These are phyloP conservation scores for Epinotia nisella DNA, from an alignment of 2,888 invertebrate genomes.

Conservation along the genomic window DNA sequence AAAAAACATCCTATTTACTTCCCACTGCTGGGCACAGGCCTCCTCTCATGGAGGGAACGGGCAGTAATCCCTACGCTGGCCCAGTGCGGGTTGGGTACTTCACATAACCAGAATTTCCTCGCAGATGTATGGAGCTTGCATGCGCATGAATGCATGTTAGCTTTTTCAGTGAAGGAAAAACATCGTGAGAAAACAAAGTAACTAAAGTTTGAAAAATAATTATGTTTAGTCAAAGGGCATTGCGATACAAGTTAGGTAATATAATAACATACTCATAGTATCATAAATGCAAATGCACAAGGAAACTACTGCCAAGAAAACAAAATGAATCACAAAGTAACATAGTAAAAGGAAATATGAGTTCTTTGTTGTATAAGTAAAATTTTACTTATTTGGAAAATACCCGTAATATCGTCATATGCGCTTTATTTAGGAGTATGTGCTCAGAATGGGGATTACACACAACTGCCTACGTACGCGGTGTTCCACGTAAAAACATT, in stretches of 20 bases:
- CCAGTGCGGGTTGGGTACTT: too few species aligned
- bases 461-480: background rate
- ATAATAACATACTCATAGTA: background rate
- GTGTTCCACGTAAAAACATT: too few species aligned
- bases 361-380: constrained; percentile 15
- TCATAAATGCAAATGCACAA: constrained; percentile 13
- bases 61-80: too few species aligned
- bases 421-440: background rate
- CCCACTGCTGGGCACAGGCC: too few species aligned
- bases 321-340: constrained; percentile 33
- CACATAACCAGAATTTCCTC: too few species aligned
- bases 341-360: background rate
- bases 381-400: constrained; percentile 1
- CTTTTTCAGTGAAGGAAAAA: too few species aligned
- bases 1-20: too few species aligned
- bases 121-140: too few species aligned
- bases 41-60: too few species aligned
- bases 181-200: too few species aligned
- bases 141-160: too few species aligned
- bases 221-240: background rate
- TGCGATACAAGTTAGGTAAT: background rate
- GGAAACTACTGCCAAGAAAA: constrained; percentile 29
- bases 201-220: background rate
- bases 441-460: background rate
- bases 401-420: background rate